Evolutionary conservation across 2,888 invertebrate genomes (phyloP).

Genomic region (Limenitis camilla): DNA sequence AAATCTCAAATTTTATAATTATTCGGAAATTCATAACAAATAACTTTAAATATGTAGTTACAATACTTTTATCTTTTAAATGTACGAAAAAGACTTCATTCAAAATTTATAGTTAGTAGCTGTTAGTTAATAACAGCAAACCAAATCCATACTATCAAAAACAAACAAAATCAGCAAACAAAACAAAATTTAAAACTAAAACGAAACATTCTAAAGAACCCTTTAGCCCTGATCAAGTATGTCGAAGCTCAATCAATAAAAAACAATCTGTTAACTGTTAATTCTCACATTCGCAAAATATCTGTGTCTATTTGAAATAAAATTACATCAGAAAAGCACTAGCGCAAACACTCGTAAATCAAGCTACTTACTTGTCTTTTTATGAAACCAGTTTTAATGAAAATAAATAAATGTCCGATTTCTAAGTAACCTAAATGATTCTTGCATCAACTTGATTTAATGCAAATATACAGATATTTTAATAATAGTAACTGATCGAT

Average conservation of each 20-base stretch:
- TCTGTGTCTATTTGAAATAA: conserved; percentile 29
- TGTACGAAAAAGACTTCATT: conserved; percentile 40
- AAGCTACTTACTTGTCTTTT: not conserved
- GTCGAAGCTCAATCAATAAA: conserved; percentile 12
- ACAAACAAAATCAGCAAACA: conserved; percentile 17
- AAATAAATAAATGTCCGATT: too few species aligned
- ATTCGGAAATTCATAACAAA: not conserved
- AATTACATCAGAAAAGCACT: not conserved
- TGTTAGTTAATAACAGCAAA: conserved; percentile 73
- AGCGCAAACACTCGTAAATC: not conserved
- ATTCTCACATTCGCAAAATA: conserved; percentile 23
- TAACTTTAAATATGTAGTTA: not conserved
- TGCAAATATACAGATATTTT: too few species aligned
- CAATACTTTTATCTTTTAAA: not conserved
- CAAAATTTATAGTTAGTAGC: conserved; percentile 71
- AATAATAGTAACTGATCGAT: too few species aligned
- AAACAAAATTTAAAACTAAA: conserved; percentile 9
- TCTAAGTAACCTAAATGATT: too few species aligned
- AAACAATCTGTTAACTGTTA: conserved; percentile 42
- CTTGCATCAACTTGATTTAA: too few species aligned
- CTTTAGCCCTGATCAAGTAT: conserved; percentile 12
- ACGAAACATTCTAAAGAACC: conserved; percentile 10
- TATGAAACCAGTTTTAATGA: too few species aligned
- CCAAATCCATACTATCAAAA: conserved; percentile 32
- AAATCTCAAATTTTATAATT: conserved; percentile 27